phyloP scores from a whole-genome alignment of 1,140 invertebrate genomes.

The Cotesia vestalis region DNA sequence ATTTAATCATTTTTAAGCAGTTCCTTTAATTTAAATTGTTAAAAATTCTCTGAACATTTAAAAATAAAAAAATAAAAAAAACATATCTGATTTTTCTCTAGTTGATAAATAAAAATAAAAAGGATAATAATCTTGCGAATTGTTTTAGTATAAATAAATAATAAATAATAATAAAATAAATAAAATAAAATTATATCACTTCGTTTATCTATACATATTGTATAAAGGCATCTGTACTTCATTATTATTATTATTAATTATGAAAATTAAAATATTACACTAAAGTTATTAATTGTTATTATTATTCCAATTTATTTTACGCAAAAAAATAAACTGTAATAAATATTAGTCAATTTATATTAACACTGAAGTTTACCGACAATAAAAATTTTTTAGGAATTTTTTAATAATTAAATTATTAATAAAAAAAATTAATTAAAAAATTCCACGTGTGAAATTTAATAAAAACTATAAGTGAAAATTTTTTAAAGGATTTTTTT shows the following conservation, averaged over 20 bases:
- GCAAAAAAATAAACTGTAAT: no score
- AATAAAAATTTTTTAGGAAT: no score
- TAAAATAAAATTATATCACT: conserved; percentile 42
- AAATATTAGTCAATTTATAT: no score
- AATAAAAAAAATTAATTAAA: no score
- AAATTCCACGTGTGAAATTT: no score
- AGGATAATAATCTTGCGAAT: conserved; percentile 51
- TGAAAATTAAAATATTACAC: conserved; percentile 62
- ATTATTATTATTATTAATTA: conserved; percentile 62
- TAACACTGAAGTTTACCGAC: no score
- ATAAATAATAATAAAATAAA: conserved; percentile 17
- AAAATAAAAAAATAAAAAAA: background rate
- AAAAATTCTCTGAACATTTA: background rate
- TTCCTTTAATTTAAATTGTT: no score
- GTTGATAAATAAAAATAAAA: conserved; percentile 37
- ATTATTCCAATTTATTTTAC: conserved; percentile 2
- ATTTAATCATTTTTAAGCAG: no score
- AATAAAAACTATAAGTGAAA: no score
- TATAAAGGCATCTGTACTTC: conserved; percentile 65
- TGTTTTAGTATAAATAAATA: conserved; percentile 23
- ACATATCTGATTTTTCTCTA: conserved; percentile 19
- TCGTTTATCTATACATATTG: conserved; percentile 65
- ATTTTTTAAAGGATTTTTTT: background rate
- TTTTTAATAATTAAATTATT: no score
- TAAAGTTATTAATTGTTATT: conserved; percentile 43